Base-by-base conservation (phyloP, 2,797 vertebrate genomes). In the Iguana delicatissima region DNA sequence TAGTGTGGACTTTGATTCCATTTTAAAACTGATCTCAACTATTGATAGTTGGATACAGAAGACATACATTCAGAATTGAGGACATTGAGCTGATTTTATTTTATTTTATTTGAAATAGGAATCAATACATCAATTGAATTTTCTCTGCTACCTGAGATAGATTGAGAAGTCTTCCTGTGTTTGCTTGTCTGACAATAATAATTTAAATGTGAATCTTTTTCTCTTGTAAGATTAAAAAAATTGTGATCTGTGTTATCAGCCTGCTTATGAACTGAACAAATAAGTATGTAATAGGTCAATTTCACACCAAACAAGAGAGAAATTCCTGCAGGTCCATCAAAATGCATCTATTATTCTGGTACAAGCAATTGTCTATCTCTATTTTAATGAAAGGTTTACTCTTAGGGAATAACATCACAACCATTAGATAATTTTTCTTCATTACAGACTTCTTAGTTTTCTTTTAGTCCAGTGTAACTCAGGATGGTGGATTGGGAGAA, bases 171-270 rank as follows among this genome's bases (percentile, higher is more conserved):
- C 80, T 90, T 76, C 90, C 46, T 92, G 0, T 92, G 62, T 92
- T 93, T 94, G 93, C 80, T 90, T 90, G 62, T 90, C 59, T 80
- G n/a, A 76, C 42, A 92, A 67, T 64, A 42, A 42, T 88, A 91
- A 94, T 89, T 91, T 91, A 84, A 89, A 74, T 90, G 67, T 80
- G 26, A 80, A 0, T 0, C 32, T 72, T 87, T 91, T 92, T 87
- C 18, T 52, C 88, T 93, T 72, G 84, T 90, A 95, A 80, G 87
- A 90, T 46, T 52, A 96, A 95, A 95, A 87, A 86, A 88, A 89
- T 91, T 18, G 59, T 22, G 86, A 84, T 89, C 85, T 93, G 82
- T 94, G 77, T 93, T 94, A 91, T 89, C 16, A 89, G 29, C 16
- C 72, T 93, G 87, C 84, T 94, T 93, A 92, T 92, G 92, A 93